Base-by-base conservation (phyloP, 2,888 invertebrate species). In the Latheticus oryzae region DNA sequence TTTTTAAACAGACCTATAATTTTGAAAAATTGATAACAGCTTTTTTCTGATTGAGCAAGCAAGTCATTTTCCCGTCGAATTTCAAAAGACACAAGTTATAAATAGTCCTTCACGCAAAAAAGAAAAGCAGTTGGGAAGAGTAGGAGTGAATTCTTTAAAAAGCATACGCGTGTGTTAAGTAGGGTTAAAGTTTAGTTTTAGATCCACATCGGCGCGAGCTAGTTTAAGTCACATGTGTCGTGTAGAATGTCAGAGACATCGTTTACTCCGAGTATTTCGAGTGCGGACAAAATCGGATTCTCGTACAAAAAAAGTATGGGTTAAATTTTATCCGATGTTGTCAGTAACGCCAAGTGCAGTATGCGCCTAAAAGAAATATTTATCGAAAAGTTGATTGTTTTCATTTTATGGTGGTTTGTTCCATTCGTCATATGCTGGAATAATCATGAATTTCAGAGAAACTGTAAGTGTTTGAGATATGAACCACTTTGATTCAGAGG, bases 381-480 rank as follows among this genome's bases (percentile, higher is more conserved):
- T 21, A n/a, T 16, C 37, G 45, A 47, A 45, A 37, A 47, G 15
- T 50, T 66, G 54, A 47, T 55, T 37, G 50, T 65, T 26, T 45
- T 16, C 17, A 52, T 45, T n/a, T 28, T 38, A 19, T 35, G 35
- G 33, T 52, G 43, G 24, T 60, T 51, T 43, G 19, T 37, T 23
- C 19, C 40, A 17, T 40, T 47, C 12, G 65, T 62, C 37, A 12
- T 37, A 33, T 53, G 63, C 33, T 59, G 70, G 69, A 67, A 72
- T 66, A 66, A 64, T 17, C 67, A 68, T 55, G 73, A 72, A 57
- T 73, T 73, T 58, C 72, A 72, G 50, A 73, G 69, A 50, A 72
- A 63, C 52, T 58, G 73, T 73, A 63, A 73, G 73, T 71, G 16
- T 40, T 11, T 17, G 9, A 7, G 32, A 32, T 28, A 32, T 30